Evolutionary conservation across 2,888 invertebrate genomes (phyloP).

Genomic region (Phania funesta): DNA sequence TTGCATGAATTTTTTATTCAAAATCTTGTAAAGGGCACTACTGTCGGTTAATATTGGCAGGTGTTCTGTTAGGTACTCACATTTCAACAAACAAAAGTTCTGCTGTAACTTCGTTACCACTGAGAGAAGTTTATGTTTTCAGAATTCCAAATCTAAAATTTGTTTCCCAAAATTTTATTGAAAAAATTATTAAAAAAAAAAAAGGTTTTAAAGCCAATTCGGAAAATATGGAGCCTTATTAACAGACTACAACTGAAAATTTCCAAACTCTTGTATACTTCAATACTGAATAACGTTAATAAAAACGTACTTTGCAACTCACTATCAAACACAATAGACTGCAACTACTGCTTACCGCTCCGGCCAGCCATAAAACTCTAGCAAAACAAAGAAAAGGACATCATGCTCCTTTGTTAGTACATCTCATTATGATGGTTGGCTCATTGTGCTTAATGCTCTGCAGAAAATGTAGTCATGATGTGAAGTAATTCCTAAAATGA

Average conservation of each 20-base stretch:
- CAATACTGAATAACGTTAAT: neutral
- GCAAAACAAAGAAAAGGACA: constrained; percentile 28
- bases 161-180: too few species aligned
- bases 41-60: neutral
- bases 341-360: neutral
- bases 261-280: neutral
- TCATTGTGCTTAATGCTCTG: constrained; percentile 13
- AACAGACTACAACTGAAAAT: neutral
- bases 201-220: too few species aligned
- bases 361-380: neutral
- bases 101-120: neutral
- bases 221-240: too few species aligned
- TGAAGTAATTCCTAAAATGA: too few species aligned
- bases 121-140: neutral
- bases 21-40: constrained; percentile 44
- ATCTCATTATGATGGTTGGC: constrained; percentile 24
- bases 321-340: neutral
- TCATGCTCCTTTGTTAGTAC: constrained; percentile 13
- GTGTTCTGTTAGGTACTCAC: neutral
- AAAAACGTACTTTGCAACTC: neutral
- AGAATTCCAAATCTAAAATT: too few species aligned
- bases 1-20: constrained; percentile 78
- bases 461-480: neutral
- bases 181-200: too few species aligned
- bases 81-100: neutral